Conservation (phyloP, 2,888 invertebrate genomes). For the Fabriciana adippe region DNA sequence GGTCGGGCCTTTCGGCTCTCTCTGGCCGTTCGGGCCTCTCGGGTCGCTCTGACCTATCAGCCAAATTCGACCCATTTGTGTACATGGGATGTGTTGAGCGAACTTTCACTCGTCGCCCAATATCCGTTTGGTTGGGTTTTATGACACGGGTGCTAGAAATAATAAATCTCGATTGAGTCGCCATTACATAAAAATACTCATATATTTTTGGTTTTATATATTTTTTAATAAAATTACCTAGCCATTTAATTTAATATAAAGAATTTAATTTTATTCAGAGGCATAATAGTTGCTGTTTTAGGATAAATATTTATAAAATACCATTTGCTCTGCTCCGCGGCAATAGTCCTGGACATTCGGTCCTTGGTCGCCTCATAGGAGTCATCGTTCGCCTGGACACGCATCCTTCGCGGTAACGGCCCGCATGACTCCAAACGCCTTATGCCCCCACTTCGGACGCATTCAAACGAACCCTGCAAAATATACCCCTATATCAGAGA, state of each 20-base stretch:
- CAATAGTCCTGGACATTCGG: slow-evolving; percentile 95
- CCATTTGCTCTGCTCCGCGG: slow-evolving; percentile 97
- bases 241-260: too few relatives aligned
- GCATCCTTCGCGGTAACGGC: slow-evolving; percentile 92
- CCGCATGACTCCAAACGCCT: slow-evolving; percentile 91
- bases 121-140: slow-evolving; percentile 94
- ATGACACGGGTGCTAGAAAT: slow-evolving; percentile 93
- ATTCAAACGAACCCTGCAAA: slow-evolving; percentile 95
- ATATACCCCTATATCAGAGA: neutral
- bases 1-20: slow-evolving; percentile 48
- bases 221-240: neutral
- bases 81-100: slow-evolving; percentile 74
- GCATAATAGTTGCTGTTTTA: too few relatives aligned
- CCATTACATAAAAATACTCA: neutral
- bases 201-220: too few relatives aligned
- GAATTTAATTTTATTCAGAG: too few relatives aligned
- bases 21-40: slow-evolving; percentile 53
- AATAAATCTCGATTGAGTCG: slow-evolving; percentile 14
- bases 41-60: slow-evolving; percentile 57
- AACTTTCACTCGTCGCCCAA: slow-evolving; percentile 93
- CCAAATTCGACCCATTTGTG: slow-evolving; percentile 56
- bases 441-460: slow-evolving; percentile 84
- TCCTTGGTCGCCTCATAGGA: slow-evolving; percentile 96
- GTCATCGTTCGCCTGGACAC: slow-evolving; percentile 97
- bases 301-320: slow-evolving; percentile 53